Evolutionary conservation across 2,888 invertebrate species (phyloP).

Genomic region (Nineta flava): DNA sequence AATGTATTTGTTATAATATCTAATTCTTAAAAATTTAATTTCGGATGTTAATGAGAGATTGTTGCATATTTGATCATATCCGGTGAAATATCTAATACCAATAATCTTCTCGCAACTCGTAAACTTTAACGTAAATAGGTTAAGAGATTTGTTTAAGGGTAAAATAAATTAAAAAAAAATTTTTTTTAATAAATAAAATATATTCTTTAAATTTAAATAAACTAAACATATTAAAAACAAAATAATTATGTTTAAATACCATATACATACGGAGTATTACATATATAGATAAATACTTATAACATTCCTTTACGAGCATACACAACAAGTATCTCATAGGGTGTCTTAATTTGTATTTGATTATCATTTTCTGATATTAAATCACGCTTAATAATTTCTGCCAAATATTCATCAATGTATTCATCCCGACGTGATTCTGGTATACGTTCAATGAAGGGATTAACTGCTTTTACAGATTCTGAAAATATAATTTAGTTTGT

Average conservation of each 20-base stretch:
- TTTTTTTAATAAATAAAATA: too few species aligned
- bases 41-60: slow-evolving; percentile 30
- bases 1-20: slow-evolving; percentile 40
- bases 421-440: slow-evolving; percentile 38
- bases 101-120: slow-evolving; percentile 31
- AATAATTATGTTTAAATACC: too few species aligned
- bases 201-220: too few species aligned
- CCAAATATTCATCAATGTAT: slow-evolving; percentile 44
- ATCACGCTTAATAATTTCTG: slow-evolving; percentile 31
- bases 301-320: too few species aligned
- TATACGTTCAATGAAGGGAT: slow-evolving; percentile 49
- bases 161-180: too few species aligned
- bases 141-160: too few species aligned
- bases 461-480: slow-evolving; percentile 53
- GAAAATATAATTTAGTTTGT: slow-evolving; percentile 18
- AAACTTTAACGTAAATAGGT: too few species aligned
- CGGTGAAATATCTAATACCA: slow-evolving; percentile 53
- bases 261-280: too few species aligned
- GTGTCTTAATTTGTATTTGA: too few species aligned
- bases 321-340: too few species aligned
- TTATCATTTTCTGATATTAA: slow-evolving; percentile 28
- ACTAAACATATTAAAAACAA: too few species aligned
- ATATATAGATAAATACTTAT: too few species aligned
- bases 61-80: slow-evolving; percentile 54
- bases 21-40: slow-evolving; percentile 32